Evolutionary conservation across 2,797 vertebrate species (phyloP).

Genomic region (Pangasius larnaudii): DNA sequence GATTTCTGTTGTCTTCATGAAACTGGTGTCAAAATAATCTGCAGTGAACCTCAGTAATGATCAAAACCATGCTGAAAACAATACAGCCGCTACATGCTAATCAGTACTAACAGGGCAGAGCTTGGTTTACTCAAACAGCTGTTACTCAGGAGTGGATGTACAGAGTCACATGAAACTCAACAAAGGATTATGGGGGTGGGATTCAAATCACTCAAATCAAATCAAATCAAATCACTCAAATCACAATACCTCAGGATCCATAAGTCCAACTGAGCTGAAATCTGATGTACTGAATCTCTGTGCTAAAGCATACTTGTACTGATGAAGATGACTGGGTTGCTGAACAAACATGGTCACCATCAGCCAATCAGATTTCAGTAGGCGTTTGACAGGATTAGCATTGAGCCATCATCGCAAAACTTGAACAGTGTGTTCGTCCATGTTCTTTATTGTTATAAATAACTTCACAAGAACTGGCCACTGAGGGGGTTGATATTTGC

Average conservation of each 20-base stretch:
- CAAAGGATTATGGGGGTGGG: background rate
- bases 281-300: background rate
- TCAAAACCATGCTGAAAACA: background rate
- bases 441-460: background rate
- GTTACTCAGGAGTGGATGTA: background rate
- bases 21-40: background rate
- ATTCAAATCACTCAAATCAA: background rate
- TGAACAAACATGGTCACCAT: background rate
- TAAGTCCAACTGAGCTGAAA: background rate
- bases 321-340: background rate
- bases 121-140: background rate
- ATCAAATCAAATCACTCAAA: too few relatives aligned
- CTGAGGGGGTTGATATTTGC: background rate
- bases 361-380: conserved; percentile 9
- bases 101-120: background rate
- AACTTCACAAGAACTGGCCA: background rate
- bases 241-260: background rate
- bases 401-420: background rate
- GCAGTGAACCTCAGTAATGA: background rate
- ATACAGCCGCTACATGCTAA: background rate
- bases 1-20: background rate
- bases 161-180: background rate
- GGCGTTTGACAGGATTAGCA: background rate
- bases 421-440: background rate
- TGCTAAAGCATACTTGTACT: background rate